These are phyloP conservation scores for Venustaconcha ellipsiformis DNA, from an alignment of 1,140 invertebrate genomes.

Conservation along the genomic window DNA sequence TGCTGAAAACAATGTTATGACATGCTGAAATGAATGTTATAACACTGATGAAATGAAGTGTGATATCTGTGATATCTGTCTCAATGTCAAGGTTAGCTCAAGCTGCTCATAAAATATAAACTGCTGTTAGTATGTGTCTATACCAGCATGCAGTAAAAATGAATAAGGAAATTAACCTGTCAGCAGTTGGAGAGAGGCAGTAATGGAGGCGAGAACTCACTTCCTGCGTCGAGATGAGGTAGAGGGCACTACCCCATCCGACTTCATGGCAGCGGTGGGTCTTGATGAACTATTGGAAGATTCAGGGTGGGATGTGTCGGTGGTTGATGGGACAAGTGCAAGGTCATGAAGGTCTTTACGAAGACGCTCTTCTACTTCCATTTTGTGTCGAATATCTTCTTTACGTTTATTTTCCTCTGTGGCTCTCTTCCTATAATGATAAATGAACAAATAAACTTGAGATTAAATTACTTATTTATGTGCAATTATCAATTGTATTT, in stretches of 20 bases:
- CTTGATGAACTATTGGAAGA: background rate
- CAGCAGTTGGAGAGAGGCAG: background rate
- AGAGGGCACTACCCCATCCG: background rate
- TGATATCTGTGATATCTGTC: too few relatives aligned
- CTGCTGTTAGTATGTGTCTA: too few relatives aligned
- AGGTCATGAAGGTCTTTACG: conserved; percentile 12
- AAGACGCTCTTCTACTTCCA: conserved; percentile 51
- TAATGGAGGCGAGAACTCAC: background rate
- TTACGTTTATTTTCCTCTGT: conserved; percentile 58
- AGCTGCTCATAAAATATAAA: too few relatives aligned
- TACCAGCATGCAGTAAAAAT: too few relatives aligned
- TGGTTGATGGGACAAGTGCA: background rate
- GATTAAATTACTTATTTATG: background rate
- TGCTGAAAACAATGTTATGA: too few relatives aligned
- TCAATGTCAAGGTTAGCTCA: too few relatives aligned
- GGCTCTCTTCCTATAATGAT: conserved; percentile 52
- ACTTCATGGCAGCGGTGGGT: background rate
- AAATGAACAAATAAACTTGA: background rate
- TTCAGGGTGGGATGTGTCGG: background rate
- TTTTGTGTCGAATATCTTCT: conserved; percentile 54
- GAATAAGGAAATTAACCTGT: background rate
- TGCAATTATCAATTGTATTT: background rate
- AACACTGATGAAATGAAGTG: too few relatives aligned
- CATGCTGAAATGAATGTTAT: too few relatives aligned
- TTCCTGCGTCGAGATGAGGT: background rate